A percentile compares a stretch with the other conserved stretches of the same genome.
Conservation (phyloP, 2,888 invertebrate genomes). For the Tachina fera region DNA sequence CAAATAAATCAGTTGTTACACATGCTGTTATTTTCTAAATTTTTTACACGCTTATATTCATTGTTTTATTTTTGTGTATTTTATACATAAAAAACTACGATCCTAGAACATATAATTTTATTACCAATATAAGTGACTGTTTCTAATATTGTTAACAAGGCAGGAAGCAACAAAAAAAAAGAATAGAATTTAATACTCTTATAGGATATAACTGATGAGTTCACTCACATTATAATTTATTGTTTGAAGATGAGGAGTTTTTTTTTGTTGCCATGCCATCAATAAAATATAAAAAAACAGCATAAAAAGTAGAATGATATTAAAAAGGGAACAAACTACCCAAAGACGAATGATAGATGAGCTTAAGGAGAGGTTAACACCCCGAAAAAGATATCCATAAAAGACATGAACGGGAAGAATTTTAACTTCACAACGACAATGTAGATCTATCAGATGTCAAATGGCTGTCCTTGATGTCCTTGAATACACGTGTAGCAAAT, state of each 20-base stretch:
- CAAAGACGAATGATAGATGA: constrained; percentile 10
- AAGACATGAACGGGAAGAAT: neutral
- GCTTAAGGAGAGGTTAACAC: constrained; percentile 24
- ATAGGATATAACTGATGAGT: constrained; percentile 12
- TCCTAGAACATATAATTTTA: constrained; percentile 1
- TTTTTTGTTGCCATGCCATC: neutral
- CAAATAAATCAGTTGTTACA: neutral
- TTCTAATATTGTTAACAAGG: neutral
- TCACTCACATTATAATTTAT: neutral
- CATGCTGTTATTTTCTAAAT: neutral
- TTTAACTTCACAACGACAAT: neutral
- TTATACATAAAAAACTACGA: neutral
- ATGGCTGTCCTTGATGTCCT: constrained; percentile 46
- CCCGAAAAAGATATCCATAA: constrained; percentile 10
- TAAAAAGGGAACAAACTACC: neutral
- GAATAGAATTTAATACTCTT: neutral
- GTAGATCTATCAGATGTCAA: neutral
- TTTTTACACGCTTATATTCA: neutral
- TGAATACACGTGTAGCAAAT: constrained; percentile 47
- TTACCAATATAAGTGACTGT: constrained; percentile 8
- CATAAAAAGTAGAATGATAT: neutral
- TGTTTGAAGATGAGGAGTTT: neutral
- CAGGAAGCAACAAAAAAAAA: neutral
- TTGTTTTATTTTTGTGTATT: neutral
- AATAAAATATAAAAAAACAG: neutral